phyloP scores from a whole-genome alignment of 2,113 vertebrate species.

The Marmota flaviventris region DNA sequence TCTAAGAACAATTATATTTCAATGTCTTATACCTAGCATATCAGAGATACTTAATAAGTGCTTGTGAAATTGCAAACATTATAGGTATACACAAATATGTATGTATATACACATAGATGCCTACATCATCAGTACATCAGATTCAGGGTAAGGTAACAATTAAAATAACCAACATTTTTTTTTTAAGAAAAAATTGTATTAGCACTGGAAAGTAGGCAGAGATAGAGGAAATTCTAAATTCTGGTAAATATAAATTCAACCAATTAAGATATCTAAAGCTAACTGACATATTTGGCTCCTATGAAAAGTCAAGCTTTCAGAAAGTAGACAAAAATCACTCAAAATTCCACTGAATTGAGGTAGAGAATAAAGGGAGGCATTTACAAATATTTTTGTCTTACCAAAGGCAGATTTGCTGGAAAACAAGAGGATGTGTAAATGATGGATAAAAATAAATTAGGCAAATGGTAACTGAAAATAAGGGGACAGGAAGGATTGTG shows the following conservation, averaged over 20 bases:
- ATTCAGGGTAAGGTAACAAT: not conserved
- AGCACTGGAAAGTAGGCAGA: not conserved
- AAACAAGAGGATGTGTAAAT: not conserved
- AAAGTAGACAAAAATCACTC: not conserved
- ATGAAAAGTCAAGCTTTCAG: not conserved
- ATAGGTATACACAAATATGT: not conserved
- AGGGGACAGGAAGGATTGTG: not conserved
- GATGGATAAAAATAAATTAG: not conserved
- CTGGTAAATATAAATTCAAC: not conserved
- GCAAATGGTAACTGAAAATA: not conserved
- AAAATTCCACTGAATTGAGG: not conserved
- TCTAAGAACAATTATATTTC: not conserved
- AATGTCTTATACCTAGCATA: not conserved
- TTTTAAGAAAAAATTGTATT: not conserved
- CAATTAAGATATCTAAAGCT: not conserved
- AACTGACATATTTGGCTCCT: not conserved
- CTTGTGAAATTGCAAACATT: not conserved
- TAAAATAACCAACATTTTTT: not conserved
- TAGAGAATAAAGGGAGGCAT: not conserved
- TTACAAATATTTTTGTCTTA: not conserved
- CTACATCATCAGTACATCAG: not conserved
- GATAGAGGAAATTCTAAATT: not conserved
- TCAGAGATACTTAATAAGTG: not conserved
- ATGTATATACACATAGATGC: no score
- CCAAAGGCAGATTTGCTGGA: not conserved